Conservation (phyloP, 1,140 invertebrate species). For the Drosophila neocordata region DNA sequence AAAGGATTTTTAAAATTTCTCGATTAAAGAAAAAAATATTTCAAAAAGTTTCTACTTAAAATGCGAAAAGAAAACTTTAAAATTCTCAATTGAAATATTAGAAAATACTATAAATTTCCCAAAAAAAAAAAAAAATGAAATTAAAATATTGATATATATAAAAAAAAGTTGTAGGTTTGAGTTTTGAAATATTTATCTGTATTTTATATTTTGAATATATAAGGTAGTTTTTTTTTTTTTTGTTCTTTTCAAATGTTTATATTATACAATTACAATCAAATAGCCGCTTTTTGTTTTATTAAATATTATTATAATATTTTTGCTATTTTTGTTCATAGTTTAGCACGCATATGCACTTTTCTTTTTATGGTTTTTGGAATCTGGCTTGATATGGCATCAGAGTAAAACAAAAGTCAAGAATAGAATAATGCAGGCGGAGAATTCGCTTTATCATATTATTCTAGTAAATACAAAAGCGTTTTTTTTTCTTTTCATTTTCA, state of each 20-base stretch:
- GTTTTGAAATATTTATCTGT: constrained; percentile 67
- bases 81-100: too few relatives aligned
- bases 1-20: too few relatives aligned
- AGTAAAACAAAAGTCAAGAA: constrained; percentile 1
- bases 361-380: constrained; percentile 35
- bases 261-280: constrained; percentile 77
- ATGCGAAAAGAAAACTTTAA: too few relatives aligned
- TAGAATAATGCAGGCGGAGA: not conserved
- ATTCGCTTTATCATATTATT: not conserved
- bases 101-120: too few relatives aligned
- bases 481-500: not conserved
- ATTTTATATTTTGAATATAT: constrained; percentile 80
- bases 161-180: not conserved
- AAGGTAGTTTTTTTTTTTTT: constrained; percentile 33
- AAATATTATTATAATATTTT: constrained; percentile 42
- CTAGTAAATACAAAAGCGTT: constrained; percentile 3
- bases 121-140: too few relatives aligned
- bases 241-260: constrained; percentile 65
- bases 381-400: constrained; percentile 19
- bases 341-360: constrained; percentile 43
- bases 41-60: too few relatives aligned
- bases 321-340: constrained; percentile 31
- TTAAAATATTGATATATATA: too few relatives aligned
- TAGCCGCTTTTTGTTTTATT: constrained; percentile 46
- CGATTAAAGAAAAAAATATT: too few relatives aligned